Evolutionary conservation across 2,888 invertebrate genomes (phyloP), one percentile per base, ranked within the genome.

Genomic region (Rotaria magnacalcarata): DNA sequence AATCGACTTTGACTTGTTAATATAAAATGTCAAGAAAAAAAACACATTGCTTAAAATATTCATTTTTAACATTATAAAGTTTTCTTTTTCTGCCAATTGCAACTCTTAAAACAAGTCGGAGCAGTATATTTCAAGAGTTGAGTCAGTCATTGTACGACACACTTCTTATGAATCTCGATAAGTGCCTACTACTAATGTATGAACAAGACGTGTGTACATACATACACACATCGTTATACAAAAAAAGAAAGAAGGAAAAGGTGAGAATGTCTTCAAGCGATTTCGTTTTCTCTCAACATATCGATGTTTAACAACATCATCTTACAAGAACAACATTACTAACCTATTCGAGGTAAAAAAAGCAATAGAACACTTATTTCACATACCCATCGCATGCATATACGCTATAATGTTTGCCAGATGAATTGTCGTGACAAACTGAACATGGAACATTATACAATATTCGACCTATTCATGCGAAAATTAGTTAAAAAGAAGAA

Each of bases 381-480:
- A 47, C 80, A 47, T 80, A 80, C 80, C 80, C 80, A 80, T 80
- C 80, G 47, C 80, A 80, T 24, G 80, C 80, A 47, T 80, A 47
- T 10, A 80, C 80, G 41, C 47, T 47, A 47, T 80, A 80, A 47
- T 80, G 80, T 80, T 80, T 80, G 11, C 80, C 80, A 24, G 80
- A 80, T 80, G 80, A 80, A 47, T 80, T 80, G 16, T 80, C 80
- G 47, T 80, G 43, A 14, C 80, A 80, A 43, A 80, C 80, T 47
- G 43, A 47, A 80, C 80, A 80, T 80, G 80, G n/a, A 80, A 80
- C 80, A n/a, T 80, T 80, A 47, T 80, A 80, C 24, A 80, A 80
- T 47, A 80, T 80, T 10, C 80, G 80, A 47, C 80, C 80, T 80
- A 47, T 10, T 34, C 50, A 52, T 52, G 14, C 50, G 50, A 34